Evolutionary conservation across 2,797 vertebrate species (phyloP).

Genomic region (Galago senegalensis): DNA sequence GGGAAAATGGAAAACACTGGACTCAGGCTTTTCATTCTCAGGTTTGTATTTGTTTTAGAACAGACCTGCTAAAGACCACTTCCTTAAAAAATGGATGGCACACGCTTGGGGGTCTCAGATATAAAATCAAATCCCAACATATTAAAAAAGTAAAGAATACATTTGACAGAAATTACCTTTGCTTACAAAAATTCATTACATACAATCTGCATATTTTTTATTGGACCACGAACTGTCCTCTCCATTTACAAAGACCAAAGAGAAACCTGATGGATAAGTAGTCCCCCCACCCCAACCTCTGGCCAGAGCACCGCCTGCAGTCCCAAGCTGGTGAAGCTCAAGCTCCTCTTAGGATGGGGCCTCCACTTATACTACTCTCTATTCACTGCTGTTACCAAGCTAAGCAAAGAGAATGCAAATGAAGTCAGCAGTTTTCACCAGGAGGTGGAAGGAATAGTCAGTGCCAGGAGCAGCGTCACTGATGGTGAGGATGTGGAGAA

Average conservation of each 20-base stretch:
- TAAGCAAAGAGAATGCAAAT: conserved; percentile 83
- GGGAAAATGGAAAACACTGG: conserved; percentile 68
- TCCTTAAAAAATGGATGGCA: conserved; percentile 84
- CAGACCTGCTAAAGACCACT: conserved; percentile 80
- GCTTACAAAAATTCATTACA: conserved; percentile 90
- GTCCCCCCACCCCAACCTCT: conserved; percentile 53
- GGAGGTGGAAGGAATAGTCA: conserved; percentile 94
- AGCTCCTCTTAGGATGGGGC: conserved; percentile 71
- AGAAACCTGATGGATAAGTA: conserved; percentile 86
- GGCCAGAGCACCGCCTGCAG: conserved; percentile 75
- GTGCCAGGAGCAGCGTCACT: conserved; percentile 92
- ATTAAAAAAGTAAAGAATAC: conserved; percentile 87
- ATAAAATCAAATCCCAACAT: conserved; percentile 85
- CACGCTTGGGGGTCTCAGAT: conserved; percentile 77
- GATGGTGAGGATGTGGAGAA: conserved; percentile 90
- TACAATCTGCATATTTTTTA: conserved; percentile 90
- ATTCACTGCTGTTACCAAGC: conserved; percentile 79
- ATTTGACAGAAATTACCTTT: conserved; percentile 88
- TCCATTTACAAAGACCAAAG: conserved; percentile 85
- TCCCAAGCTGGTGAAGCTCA: conserved; percentile 77
- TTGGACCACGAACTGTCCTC: conserved; percentile 84
- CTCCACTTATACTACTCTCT: conserved; percentile 75
- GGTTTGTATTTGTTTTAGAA: conserved; percentile 76
- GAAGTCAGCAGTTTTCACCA: conserved; percentile 92
- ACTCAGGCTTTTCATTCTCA: conserved; percentile 72